A percentile compares a stretch with the other conserved stretches of the same genome.
These are phyloP conservation scores for Petrosia ficiformis DNA, from an alignment of 37 sponge, comb jelly and placozoan genomes.

Conservation along the genomic window DNA sequence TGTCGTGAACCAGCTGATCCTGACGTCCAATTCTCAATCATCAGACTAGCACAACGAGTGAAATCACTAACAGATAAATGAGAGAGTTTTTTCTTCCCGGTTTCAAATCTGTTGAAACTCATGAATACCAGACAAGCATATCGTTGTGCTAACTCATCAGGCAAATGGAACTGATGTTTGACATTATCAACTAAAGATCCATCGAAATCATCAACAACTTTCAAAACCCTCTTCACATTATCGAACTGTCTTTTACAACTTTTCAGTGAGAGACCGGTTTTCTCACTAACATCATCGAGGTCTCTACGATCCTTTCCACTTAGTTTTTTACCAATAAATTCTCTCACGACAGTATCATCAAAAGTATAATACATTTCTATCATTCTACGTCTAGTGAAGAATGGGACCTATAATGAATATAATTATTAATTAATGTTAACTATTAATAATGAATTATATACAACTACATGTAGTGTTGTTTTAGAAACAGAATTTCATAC, in stretches of 20 bases:
- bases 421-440: too few relatives aligned
- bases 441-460: too few relatives aligned
- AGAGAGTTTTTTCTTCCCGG: constrained; percentile 63
- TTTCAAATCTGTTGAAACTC: constrained; percentile 71
- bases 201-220: constrained; percentile 87
- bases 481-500: too few relatives aligned
- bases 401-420: too few relatives aligned
- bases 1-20: constrained; percentile 61
- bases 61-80: constrained; percentile 61
- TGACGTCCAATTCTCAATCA: constrained; percentile 87
- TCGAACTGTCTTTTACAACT: constrained; percentile 96
- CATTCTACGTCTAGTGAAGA: constrained; percentile 5
- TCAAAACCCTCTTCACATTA: constrained; percentile 83
- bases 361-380: constrained; percentile 79
- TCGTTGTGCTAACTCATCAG: constrained; percentile 56
- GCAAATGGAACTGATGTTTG: constrained; percentile 63
- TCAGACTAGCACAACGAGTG: constrained; percentile 69
- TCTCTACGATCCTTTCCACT: constrained; percentile 83
- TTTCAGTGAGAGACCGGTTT: constrained; percentile 77
- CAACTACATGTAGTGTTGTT: too few relatives aligned
- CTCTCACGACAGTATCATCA: constrained; percentile 84
- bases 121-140: constrained; percentile 86
- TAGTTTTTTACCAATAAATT: constrained; percentile 91
- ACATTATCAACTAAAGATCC: constrained; percentile 80
- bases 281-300: constrained; percentile 84